Evolutionary conservation across 2,113 vertebrate genomes (phyloP), one percentile per base, ranked within the genome.

Genomic region (Sialia sialis): DNA sequence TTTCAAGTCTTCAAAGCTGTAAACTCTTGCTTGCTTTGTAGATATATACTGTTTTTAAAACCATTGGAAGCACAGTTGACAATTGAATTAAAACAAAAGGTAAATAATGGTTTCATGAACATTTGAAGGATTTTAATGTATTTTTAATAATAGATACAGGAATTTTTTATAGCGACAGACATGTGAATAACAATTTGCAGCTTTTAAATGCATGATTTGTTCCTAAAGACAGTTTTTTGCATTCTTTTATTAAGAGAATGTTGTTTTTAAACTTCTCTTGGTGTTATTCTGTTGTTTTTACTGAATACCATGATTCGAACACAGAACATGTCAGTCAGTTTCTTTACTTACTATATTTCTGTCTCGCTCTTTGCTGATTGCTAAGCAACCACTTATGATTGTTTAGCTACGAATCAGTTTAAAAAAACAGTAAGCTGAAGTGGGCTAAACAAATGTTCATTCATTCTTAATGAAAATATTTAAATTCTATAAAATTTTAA

Each of bases 1-100:
- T 97, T 97, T 95, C 81, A 96, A 95, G 80, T 95, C 97, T 97
- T 97, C 96, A 97, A 96, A 96, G 95, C 74, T 93, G 43, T 92
- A 94, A 75, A 95, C 44, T 94, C 38, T 93, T 90, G 82, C 91
- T 84, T 94, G 46, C 88, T 96, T 90, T 96, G 66, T 93, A 94
- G 90, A 88, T 95, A 95, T 70, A 95, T 83, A 88, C 85, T 95
- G 41, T 67, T 97, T 96, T 96, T 67, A 96, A 95, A 96, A 84
- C 86, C 44, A 87, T 43, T 69, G 64, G 54, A 62, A 95, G 20
- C 34, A 84, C 73, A 48, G 72, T 96, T 97, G 83, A 93, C 96
- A 97, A 94, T 91, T 96, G 83, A 84, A 92, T 92, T 97, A 92
- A 87, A 95, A 96, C 72, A 95, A 90, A 94, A 90, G 87, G 52